Conservation (phyloP, 2,113 vertebrate genomes). For the Elephantulus edwardii region DNA sequence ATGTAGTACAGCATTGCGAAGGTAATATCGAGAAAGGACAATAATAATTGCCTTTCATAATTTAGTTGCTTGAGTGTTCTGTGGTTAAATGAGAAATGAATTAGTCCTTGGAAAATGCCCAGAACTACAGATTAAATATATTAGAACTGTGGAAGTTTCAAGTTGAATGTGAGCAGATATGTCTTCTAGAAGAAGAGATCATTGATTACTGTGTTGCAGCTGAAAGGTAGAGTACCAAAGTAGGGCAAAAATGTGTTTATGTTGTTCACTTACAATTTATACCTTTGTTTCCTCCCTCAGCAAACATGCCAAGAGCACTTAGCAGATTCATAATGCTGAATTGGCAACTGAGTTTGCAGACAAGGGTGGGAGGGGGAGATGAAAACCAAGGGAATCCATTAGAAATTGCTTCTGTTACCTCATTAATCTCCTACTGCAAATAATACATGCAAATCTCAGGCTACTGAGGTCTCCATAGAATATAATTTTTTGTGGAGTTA, state of each 20-base stretch:
- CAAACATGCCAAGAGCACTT: slow-evolving; percentile 62
- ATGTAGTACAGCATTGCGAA: not conserved
- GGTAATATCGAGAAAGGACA: not conserved
- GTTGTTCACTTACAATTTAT: slow-evolving; percentile 45
- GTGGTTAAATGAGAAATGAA: not conserved
- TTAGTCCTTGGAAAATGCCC: not conserved
- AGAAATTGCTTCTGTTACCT: slow-evolving; percentile 82
- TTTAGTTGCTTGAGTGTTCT: not conserved
- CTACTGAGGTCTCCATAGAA: slow-evolving; percentile 81
- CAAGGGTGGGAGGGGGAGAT: slow-evolving; percentile 6
- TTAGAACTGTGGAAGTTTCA: fast-evolving
- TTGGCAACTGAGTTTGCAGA: slow-evolving; percentile 24
- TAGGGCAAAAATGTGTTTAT: not conserved
- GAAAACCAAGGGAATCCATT: slow-evolving; percentile 81
- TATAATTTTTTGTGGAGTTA: slow-evolving; percentile 82
- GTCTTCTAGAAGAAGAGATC: fast-evolving
- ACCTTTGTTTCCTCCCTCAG: not conserved
- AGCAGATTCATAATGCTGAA: slow-evolving; percentile 66
- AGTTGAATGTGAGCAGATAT: not conserved
- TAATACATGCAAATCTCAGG: slow-evolving; percentile 80
- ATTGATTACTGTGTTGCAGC: fast-evolving
- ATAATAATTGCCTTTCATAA: not conserved
- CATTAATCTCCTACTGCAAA: slow-evolving; percentile 84
- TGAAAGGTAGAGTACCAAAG: not conserved
- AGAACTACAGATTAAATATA: not conserved